Evolutionary conservation across 2,888 invertebrate species (phyloP).

Genomic region (Leucozona laternaria): DNA sequence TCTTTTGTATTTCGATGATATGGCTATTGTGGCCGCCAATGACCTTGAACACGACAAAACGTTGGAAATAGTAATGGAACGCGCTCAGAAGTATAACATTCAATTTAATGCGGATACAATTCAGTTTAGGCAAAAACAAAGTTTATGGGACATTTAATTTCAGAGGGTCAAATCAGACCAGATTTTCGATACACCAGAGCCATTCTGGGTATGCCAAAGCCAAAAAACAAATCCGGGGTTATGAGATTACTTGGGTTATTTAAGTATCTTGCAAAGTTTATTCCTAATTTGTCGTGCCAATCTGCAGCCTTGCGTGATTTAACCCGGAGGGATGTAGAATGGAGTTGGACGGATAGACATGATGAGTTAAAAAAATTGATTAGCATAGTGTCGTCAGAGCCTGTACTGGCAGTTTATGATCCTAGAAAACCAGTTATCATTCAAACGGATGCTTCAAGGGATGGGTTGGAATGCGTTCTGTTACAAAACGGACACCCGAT

Average conservation of each 20-base stretch:
- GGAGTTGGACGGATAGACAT: constrained; percentile 46
- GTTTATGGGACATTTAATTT: constrained; percentile 77
- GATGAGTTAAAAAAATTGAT: constrained; percentile 33
- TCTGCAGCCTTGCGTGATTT: constrained; percentile 53
- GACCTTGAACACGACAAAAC: constrained; percentile 70
- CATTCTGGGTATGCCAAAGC: constrained; percentile 53
- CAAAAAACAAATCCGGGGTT: constrained; percentile 48
- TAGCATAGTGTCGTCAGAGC: constrained; percentile 25
- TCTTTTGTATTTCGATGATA: constrained; percentile 79
- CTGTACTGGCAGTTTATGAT: constrained; percentile 57
- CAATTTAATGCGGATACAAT: constrained; percentile 78
- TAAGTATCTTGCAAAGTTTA: constrained; percentile 74
- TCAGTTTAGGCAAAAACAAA: constrained; percentile 73
- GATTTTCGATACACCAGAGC: constrained; percentile 59
- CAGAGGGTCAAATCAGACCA: constrained; percentile 65
- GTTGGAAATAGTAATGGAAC: constrained; percentile 48
- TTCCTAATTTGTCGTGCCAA: constrained; percentile 68
- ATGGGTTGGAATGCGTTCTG: constrained; percentile 78
- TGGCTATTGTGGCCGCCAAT: constrained; percentile 76
- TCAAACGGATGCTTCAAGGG: constrained; percentile 77
- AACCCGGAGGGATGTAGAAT: constrained; percentile 57
- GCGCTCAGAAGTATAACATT: constrained; percentile 56
- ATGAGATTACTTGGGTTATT: constrained; percentile 61
- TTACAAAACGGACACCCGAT: constrained; percentile 77
- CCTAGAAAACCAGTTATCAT: constrained; percentile 76